phyloP scores from a whole-genome alignment of 1,140 invertebrate species.

The Acromyrmex echinatior region DNA sequence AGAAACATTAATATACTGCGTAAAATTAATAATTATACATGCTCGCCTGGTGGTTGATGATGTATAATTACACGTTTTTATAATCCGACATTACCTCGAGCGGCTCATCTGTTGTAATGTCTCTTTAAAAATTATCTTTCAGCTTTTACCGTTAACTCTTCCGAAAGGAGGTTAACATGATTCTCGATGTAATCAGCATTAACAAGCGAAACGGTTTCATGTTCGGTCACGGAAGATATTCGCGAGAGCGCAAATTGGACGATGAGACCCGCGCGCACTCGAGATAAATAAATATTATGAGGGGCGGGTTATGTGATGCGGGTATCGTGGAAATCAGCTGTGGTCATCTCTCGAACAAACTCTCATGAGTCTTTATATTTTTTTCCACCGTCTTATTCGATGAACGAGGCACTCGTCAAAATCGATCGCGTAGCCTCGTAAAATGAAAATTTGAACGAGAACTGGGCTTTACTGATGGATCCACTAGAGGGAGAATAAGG shows the following conservation, averaged over 20 bases:
- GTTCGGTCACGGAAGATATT: slow-evolving; percentile 48
- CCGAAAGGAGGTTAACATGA: slow-evolving; percentile 33
- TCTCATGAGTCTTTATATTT: slow-evolving; percentile 62
- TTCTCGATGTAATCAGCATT: slow-evolving; percentile 24
- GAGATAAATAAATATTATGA: slow-evolving; percentile 76
- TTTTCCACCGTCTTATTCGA: background rate
- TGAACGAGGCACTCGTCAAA: slow-evolving; percentile 52
- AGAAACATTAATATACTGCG: background rate
- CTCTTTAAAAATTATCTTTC: slow-evolving; percentile 16
- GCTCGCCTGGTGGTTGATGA: background rate
- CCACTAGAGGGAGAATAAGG: too few species aligned
- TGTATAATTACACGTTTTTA: slow-evolving; percentile 43
- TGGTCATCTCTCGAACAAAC: slow-evolving; percentile 67
- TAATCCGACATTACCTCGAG: background rate
- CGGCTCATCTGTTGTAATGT: background rate
- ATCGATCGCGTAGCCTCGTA: background rate
- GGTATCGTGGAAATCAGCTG: slow-evolving; percentile 69
- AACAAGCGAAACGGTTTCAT: slow-evolving; percentile 62
- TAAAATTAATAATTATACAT: slow-evolving; percentile 44
- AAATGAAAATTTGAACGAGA: background rate
- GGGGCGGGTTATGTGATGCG: slow-evolving; percentile 68
- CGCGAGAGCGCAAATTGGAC: slow-evolving; percentile 73
- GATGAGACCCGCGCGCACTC: slow-evolving; percentile 71
- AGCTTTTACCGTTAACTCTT: background rate
- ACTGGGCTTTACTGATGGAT: background rate